A percentile compares a stretch with the other conserved stretches of the same genome.
Evolutionary conservation across 1,140 invertebrate genomes (phyloP).

Genomic region (Sipha flava): DNA sequence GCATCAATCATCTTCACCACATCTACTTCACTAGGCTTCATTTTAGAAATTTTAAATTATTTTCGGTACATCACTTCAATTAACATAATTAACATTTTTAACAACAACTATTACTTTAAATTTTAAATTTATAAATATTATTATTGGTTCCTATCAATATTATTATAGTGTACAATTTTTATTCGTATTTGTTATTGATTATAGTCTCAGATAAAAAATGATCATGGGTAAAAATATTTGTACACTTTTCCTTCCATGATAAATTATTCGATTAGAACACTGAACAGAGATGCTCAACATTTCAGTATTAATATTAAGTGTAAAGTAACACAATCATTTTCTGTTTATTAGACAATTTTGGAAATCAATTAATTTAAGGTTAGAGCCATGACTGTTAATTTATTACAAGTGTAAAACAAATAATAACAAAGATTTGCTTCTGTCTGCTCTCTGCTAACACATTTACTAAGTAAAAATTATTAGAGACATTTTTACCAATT

Average conservation of each 20-base stretch:
- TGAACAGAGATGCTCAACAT: background rate
- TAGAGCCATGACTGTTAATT: background rate
- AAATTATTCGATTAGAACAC: background rate
- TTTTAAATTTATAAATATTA: background rate
- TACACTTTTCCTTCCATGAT: background rate
- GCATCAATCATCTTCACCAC: slow-evolving; percentile 23
- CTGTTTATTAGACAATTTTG: background rate
- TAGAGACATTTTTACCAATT: background rate
- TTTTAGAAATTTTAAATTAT: background rate
- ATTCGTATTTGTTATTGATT: slow-evolving; percentile 9
- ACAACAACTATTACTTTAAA: too few species aligned
- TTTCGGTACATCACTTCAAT: background rate
- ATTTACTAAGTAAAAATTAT: background rate
- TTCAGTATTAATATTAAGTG: background rate
- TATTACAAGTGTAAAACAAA: background rate
- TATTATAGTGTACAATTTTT: background rate
- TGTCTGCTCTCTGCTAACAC: background rate
- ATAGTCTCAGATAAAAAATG: slow-evolving; percentile 19
- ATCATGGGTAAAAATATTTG: background rate
- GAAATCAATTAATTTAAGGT: background rate
- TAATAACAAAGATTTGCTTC: background rate
- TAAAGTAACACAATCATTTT: too few species aligned
- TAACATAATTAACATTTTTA: background rate
- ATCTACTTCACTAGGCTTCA: slow-evolving; percentile 29
- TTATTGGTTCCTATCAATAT: background rate